Conservation (phyloP, 2,888 invertebrate species). For the Machimus rusticus region DNA sequence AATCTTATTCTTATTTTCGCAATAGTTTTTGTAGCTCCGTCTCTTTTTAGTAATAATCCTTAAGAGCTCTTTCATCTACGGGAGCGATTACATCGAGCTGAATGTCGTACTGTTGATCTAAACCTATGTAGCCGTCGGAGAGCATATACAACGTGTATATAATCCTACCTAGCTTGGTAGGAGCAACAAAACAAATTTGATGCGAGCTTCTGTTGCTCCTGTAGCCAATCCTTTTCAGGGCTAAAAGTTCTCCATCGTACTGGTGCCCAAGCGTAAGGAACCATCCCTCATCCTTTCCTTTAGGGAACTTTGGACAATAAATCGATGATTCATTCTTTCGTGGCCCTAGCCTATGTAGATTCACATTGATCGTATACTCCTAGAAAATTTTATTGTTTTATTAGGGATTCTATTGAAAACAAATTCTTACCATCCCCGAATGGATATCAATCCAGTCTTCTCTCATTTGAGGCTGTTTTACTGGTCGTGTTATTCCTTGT, state of each 20-base stretch:
- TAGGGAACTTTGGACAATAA: constrained; percentile 86
- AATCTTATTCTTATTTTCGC: neutral
- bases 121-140: constrained; percentile 91
- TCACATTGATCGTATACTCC: constrained; percentile 75
- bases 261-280: constrained; percentile 83
- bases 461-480: constrained; percentile 60
- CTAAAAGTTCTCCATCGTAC: constrained; percentile 75
- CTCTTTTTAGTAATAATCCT: neutral
- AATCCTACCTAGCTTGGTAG: constrained; percentile 73
- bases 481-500: constrained; percentile 51
- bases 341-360: constrained; percentile 66
- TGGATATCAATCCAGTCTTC: constrained; percentile 70
- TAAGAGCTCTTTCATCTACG: neutral
- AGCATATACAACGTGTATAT: constrained; percentile 83
- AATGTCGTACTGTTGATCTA: constrained; percentile 86
- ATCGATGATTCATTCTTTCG: constrained; percentile 74
- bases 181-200: constrained; percentile 71
- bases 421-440: constrained; percentile 67
- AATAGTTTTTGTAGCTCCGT: neutral
- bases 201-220: constrained; percentile 64
- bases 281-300: constrained; percentile 96
- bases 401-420: neutral
- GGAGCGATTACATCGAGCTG: constrained; percentile 64
- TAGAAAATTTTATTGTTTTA: constrained; percentile 49
- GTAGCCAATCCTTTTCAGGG: constrained; percentile 77